Evolutionary conservation across 2,797 vertebrate species (phyloP).

Genomic region (Sebastes kiyomatsui): DNA sequence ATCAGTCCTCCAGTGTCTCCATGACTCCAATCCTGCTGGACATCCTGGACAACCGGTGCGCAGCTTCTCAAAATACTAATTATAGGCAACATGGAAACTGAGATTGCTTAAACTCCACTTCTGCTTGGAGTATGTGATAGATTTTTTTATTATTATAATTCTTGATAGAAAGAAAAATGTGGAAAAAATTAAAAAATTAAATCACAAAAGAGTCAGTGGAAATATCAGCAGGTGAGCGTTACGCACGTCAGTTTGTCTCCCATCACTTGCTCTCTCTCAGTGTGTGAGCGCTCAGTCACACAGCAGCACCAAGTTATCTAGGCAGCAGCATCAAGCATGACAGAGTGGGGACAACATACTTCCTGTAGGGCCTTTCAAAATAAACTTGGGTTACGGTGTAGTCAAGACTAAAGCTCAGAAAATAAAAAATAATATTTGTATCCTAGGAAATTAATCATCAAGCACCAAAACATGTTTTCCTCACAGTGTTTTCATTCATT

Average conservation of each 20-base stretch:
- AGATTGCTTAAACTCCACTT: background rate
- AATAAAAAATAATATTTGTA: background rate
- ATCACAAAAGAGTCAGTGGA: background rate
- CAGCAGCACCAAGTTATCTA: constrained; percentile 41
- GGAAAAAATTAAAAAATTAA: background rate
- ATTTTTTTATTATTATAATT: background rate
- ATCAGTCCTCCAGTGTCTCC: constrained; percentile 52
- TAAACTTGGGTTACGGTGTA: background rate
- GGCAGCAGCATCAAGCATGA: background rate
- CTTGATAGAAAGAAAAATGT: background rate
- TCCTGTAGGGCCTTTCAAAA: constrained; percentile 39
- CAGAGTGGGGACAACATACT: accelerated
- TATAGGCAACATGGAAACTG: background rate
- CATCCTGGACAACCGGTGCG: constrained; percentile 31
- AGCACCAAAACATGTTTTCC: background rate
- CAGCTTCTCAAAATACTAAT: constrained; percentile 22
- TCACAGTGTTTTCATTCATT: background rate
- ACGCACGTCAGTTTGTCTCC: constrained; percentile 42
- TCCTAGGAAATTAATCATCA: background rate
- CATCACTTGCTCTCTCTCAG: constrained; percentile 59
- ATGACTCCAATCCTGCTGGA: constrained; percentile 16
- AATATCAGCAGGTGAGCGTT: constrained; percentile 43
- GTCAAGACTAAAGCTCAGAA: background rate
- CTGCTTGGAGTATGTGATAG: background rate
- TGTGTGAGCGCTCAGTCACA: constrained; percentile 37